Base-by-base conservation (phyloP, 1,140 invertebrate genomes). In the Meloidogyne exigua region DNA sequence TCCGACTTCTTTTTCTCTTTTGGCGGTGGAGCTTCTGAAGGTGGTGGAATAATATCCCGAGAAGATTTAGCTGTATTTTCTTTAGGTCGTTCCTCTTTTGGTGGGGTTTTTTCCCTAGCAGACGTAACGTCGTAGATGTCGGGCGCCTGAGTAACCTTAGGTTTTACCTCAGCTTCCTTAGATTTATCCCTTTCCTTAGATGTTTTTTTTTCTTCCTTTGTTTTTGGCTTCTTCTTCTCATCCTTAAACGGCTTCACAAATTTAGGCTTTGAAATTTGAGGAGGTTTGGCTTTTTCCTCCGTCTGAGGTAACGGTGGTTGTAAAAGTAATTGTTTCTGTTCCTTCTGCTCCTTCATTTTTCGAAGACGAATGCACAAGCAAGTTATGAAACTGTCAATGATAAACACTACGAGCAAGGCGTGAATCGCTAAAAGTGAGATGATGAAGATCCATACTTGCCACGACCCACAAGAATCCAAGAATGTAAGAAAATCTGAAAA, bases 361-460 rank as follows among this genome's bases (percentile, higher is more conserved):
- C 49, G 49, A 21, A 57, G 49, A 57, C 49, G 49, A 57, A 57
- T 57, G 18, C 49, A 57, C n/a, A 57, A 57, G n/a, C 49, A 57
- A n/a, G 49, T 57, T 57, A 57, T 57, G 49, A 57, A 57, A n/a
- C 49, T 57, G n/a, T 57, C 49, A n/a, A 57, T 57, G 49, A 57
- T n/a, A 57, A 57, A 57, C 2, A 57, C 49, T n/a, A 57, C 9
- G 1, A 57, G 18, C 49, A 57, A 57, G 18, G 49, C n/a, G 49
- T 57, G 49, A 12, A 57, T 4, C 4, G 49, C 18, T n/a, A 57
- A 57, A 12, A 57, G 0, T n/a, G 49, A 57, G n/a, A 57, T 57
- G 49, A 57, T 57, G 18, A 57, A n/a, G 18, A n/a, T 57, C 49
- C 49, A 57, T n/a, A 57, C 10, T 57, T 57, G 49, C 49, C 49